These are phyloP conservation scores for Allolobophora icterica DNA, from an alignment of 2,888 invertebrate species.

Conservation along the genomic window DNA sequence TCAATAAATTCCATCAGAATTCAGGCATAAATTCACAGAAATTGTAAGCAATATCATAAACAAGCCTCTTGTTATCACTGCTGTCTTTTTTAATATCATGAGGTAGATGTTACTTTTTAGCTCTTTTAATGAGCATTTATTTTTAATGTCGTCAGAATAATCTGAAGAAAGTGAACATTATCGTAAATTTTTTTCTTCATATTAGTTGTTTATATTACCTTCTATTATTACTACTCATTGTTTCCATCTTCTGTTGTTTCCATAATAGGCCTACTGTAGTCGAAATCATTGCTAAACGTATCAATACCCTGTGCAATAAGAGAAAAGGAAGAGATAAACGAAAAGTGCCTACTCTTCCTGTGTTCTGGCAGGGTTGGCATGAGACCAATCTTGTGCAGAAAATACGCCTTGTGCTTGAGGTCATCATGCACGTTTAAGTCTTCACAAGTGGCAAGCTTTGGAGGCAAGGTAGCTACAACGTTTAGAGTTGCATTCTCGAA, in stretches of 20 bases:
- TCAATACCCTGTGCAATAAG: background rate
- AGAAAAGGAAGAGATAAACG: background rate
- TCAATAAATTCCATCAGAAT: background rate
- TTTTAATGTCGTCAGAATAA: background rate
- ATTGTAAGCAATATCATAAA: background rate
- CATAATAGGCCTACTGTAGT: background rate
- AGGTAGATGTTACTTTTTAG: background rate
- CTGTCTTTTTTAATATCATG: background rate
- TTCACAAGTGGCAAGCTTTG: background rate
- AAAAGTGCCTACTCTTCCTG: background rate
- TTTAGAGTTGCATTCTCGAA: background rate
- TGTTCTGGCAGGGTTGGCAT: background rate
- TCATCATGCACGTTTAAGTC: background rate
- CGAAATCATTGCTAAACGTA: background rate
- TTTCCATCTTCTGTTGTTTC: background rate
- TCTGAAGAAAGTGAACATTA: background rate
- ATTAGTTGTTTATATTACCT: background rate
- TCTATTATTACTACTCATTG: background rate
- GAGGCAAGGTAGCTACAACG: background rate
- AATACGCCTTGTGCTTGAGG: background rate
- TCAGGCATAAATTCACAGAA: background rate
- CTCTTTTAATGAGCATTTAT: background rate
- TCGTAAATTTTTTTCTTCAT: background rate
- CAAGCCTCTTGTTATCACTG: background rate
- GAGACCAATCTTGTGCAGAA: background rate